These are phyloP conservation scores for Halictus ligatus DNA, from an alignment of 2,888 invertebrate genomes.

Conservation along the genomic window DNA sequence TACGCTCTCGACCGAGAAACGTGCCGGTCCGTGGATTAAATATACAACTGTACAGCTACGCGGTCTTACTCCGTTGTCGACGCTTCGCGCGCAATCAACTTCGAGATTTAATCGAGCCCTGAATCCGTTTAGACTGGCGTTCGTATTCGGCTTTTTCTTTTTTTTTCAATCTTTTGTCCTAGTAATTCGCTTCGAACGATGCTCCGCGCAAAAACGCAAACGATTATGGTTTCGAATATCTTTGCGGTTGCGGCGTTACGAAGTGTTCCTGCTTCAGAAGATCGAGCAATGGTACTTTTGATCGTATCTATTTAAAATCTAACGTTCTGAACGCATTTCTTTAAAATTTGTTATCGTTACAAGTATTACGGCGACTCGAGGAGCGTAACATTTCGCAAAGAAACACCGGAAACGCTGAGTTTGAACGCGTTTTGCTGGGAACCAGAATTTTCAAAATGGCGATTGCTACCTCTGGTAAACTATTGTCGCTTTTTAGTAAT, in stretches of 20 bases:
- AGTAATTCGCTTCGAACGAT: constrained; percentile 10
- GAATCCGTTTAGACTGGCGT: neutral
- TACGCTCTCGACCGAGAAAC: neutral
- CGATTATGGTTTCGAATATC: constrained; percentile 6
- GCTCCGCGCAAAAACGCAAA: constrained; percentile 13
- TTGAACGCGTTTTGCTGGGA: neutral
- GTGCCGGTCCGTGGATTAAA: neutral
- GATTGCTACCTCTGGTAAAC: neutral
- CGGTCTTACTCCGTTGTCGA: neutral
- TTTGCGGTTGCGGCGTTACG: neutral
- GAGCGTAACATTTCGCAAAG: neutral
- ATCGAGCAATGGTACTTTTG: neutral
- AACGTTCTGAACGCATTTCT: neutral
- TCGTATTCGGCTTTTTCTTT: neutral
- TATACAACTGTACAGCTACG: constrained; percentile 33
- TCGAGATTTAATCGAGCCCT: constrained; percentile 40
- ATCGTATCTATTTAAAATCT: neutral
- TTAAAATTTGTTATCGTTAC: neutral
- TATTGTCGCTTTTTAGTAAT: neutral
- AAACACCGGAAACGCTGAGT: neutral
- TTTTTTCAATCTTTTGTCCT: neutral
- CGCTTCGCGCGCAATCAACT: constrained; percentile 46
- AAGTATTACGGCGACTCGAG: neutral
- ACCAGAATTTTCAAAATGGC: neutral
- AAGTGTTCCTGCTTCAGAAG: too few relatives aligned